phyloP scores from a whole-genome alignment of 2,888 invertebrate species.

The Crematogaster levior region DNA sequence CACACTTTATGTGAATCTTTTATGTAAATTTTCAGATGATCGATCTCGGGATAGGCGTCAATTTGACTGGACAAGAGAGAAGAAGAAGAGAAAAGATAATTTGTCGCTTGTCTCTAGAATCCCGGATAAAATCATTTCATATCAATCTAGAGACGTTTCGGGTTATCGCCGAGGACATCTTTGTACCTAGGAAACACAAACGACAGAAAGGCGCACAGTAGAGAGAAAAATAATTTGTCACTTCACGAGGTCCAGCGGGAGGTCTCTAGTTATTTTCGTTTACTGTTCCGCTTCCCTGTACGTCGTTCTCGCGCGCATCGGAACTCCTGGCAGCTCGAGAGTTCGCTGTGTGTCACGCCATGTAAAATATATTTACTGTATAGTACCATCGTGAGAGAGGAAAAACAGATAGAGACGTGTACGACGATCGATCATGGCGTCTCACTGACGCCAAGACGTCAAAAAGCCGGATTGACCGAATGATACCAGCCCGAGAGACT shows the following conservation, averaged over 20 bases:
- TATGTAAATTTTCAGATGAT: slow-evolving; percentile 11
- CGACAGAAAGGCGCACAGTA: slow-evolving; percentile 28
- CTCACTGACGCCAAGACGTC: neutral
- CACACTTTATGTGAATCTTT: slow-evolving; percentile 6
- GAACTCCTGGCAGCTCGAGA: slow-evolving; percentile 52
- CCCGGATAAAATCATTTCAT: slow-evolving; percentile 18
- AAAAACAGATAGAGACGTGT: neutral
- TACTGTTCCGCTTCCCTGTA: slow-evolving; percentile 46
- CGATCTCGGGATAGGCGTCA: neutral
- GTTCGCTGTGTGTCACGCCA: slow-evolving; percentile 42
- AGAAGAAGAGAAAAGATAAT: neutral
- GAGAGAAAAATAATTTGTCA: slow-evolving; percentile 72
- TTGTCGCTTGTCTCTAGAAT: slow-evolving; percentile 44
- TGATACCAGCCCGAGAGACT: neutral
- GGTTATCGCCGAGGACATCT: slow-evolving; percentile 58
- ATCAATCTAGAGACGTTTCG: slow-evolving; percentile 3
- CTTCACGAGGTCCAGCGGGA: slow-evolving; percentile 60
- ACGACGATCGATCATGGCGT: slow-evolving; percentile 35
- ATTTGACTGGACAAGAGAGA: neutral
- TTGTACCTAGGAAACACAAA: no score
- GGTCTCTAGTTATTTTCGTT: slow-evolving; percentile 49
- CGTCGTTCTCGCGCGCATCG: slow-evolving; percentile 64
- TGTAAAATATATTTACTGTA: slow-evolving; percentile 27
- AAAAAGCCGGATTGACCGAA: neutral
- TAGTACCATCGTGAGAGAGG: neutral